Conservation (phyloP, 2,888 invertebrate genomes). For the Bibio marci region DNA sequence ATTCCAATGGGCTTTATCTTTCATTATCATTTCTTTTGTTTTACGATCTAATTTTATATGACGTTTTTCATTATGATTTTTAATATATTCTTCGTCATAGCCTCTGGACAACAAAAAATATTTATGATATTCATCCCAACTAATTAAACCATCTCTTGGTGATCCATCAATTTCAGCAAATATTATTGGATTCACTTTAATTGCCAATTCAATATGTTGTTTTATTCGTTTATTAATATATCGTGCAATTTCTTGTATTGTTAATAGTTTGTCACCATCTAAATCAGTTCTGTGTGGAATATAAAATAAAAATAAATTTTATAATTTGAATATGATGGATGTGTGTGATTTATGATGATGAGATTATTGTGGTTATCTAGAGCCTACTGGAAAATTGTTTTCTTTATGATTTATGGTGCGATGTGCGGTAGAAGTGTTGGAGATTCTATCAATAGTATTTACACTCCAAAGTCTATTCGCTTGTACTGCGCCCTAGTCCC, state of each 20-base stretch:
- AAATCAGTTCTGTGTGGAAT: slow-evolving; percentile 36
- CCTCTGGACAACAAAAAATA: slow-evolving; percentile 55
- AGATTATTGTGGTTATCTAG: too few relatives aligned
- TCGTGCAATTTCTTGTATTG: slow-evolving; percentile 41
- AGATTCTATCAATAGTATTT: too few relatives aligned
- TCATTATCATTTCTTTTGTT: slow-evolving; percentile 53
- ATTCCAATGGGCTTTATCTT: slow-evolving; percentile 61
- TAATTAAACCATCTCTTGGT: slow-evolving; percentile 43
- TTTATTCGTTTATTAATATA: slow-evolving; percentile 51
- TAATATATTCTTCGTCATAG: slow-evolving; percentile 42
- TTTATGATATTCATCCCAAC: slow-evolving; percentile 66
- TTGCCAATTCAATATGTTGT: slow-evolving; percentile 48
- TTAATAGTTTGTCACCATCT: slow-evolving; percentile 36
- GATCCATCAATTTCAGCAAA: slow-evolving; percentile 47
- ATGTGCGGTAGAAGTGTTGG: too few relatives aligned
- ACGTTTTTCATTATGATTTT: slow-evolving; percentile 43
- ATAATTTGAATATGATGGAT: background rate
- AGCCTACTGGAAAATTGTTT: too few relatives aligned
- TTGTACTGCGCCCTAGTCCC: too few relatives aligned
- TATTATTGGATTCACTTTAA: slow-evolving; percentile 45
- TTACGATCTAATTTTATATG: slow-evolving; percentile 44
- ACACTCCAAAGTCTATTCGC: too few relatives aligned
- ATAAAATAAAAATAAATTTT: background rate
- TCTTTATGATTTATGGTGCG: too few relatives aligned
- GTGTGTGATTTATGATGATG: too few relatives aligned